Evolutionary conservation across 1,140 invertebrate genomes (phyloP), one percentile per base, ranked within the genome.

Genomic region (Venustaconcha ellipsiformis): DNA sequence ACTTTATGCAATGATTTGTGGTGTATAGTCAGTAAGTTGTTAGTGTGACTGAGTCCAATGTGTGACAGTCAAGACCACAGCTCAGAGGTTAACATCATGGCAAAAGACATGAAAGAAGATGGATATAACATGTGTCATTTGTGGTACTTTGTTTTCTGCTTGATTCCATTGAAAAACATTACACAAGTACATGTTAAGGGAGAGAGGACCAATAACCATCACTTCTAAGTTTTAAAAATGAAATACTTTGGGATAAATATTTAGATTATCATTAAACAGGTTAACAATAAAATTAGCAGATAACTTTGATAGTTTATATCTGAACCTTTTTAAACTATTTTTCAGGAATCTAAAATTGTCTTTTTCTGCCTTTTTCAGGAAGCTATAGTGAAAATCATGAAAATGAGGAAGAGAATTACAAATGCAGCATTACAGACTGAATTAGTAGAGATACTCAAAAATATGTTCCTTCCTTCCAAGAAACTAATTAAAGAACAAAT

Each of bases 401-500:
- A 99, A 90, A 99, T 98, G 96, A 92, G 98, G 71, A 99, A 99
- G 90, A 93, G 93, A 62, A 96, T 99, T 67, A 95, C 94, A 20
- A 99, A 98, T 89, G 95, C 95, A 66, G 95, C 98, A 79, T 91
- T 99, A 65, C 97, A 99, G 83, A 96, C 96, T 59, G 98, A 99
- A 92, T 92, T 99, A 59, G 95, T 99, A 13, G 97, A 99, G 91
- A 98, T 99, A 89, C 91, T 99, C 68, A 99, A 99, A 91, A 99
- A 99, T 89, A 99, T 99, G 97, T 99, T 99, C 92, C 91, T 99
- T 82, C 98, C 98, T 56, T 97, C 96, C 77, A 98, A 98, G 91
- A 99, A 99, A 91, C 96, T 99, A 94, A 99, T 99, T 80, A 99
- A 99, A 91, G 97, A 99, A 91, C 98, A 99, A 91, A 94, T 99